Evolutionary conservation across 2,113 vertebrate genomes (phyloP).

Genomic region (Poeciliopsis retropinna): DNA sequence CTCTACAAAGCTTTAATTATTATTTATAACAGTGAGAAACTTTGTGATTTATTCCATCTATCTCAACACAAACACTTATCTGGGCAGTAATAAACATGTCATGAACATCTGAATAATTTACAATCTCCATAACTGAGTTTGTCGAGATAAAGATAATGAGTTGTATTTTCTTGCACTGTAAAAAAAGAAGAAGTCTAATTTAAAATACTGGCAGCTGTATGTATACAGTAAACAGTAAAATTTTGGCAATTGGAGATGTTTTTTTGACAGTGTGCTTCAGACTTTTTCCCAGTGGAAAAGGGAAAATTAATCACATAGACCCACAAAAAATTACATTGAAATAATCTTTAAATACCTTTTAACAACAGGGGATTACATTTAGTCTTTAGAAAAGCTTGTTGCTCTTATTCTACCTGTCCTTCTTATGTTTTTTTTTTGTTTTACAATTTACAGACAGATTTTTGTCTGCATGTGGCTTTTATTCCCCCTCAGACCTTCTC

Average conservation of each 20-base stretch:
- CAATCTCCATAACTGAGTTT: conserved; percentile 9
- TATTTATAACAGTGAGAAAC: background rate
- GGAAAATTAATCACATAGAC: conserved; percentile 17
- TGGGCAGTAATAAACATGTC: conserved; percentile 19
- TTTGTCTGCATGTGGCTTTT: conserved; percentile 1
- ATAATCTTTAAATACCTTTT: background rate
- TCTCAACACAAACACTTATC: conserved; percentile 30
- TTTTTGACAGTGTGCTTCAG: too few species aligned
- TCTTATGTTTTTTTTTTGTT: background rate
- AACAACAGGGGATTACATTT: conserved; percentile 13
- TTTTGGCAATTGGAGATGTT: too few species aligned
- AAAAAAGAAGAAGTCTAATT: too few species aligned
- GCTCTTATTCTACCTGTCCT: background rate
- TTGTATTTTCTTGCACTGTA: background rate
- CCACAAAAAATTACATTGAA: background rate
- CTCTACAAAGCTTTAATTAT: background rate
- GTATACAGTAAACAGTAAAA: too few species aligned
- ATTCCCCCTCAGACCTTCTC: conserved; percentile 11
- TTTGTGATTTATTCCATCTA: background rate
- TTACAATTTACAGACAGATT: background rate
- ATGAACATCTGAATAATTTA: conserved; percentile 29
- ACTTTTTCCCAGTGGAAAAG: conserved; percentile 27
- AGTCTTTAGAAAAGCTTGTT: conserved; percentile 13
- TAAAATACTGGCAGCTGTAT: too few species aligned
- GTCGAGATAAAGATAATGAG: conserved; percentile 14